Evolutionary conservation across 2,113 vertebrate genomes (phyloP).

Genomic region (Symphodus melops): DNA sequence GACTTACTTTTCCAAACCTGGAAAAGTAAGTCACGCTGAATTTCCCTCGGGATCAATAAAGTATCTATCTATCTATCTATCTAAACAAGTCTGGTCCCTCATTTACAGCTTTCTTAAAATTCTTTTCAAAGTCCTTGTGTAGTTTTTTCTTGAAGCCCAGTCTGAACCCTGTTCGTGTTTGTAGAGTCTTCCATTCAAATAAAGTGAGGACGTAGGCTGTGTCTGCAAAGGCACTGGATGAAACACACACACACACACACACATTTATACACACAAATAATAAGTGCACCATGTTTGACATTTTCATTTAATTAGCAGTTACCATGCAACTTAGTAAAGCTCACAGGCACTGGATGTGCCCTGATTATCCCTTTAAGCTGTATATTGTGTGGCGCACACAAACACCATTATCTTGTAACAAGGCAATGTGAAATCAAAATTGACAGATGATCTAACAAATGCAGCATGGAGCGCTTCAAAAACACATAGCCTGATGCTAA

Average conservation of each 20-base stretch:
- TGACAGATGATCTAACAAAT: slow-evolving; percentile 66
- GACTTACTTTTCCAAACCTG: too few species aligned
- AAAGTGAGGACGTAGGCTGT: slow-evolving; percentile 6
- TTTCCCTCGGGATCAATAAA: too few species aligned
- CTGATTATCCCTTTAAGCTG: slow-evolving; percentile 66
- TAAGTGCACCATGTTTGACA: slow-evolving; percentile 61
- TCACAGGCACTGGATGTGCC: slow-evolving; percentile 57
- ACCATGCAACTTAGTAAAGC: slow-evolving; percentile 67
- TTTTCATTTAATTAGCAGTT: slow-evolving; percentile 80
- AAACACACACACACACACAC: slow-evolving; percentile 11
- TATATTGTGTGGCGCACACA: slow-evolving; percentile 27
- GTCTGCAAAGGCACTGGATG: slow-evolving; percentile 6
- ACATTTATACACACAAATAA: slow-evolving; percentile 7
- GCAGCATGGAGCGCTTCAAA: slow-evolving; percentile 49
- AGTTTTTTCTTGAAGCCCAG: neutral
- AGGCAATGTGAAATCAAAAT: slow-evolving; percentile 38
- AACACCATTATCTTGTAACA: slow-evolving; percentile 49
- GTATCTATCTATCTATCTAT: too few species aligned
- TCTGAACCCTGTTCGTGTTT: slow-evolving; percentile 12
- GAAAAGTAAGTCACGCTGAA: too few species aligned
- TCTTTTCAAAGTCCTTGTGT: neutral
- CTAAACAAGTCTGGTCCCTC: neutral
- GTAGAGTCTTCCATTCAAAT: neutral
- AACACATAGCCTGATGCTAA: slow-evolving; percentile 41
- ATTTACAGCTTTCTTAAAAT: neutral